phyloP scores from a whole-genome alignment of 2,888 invertebrate species.

The Xestia rhomboidea region DNA sequence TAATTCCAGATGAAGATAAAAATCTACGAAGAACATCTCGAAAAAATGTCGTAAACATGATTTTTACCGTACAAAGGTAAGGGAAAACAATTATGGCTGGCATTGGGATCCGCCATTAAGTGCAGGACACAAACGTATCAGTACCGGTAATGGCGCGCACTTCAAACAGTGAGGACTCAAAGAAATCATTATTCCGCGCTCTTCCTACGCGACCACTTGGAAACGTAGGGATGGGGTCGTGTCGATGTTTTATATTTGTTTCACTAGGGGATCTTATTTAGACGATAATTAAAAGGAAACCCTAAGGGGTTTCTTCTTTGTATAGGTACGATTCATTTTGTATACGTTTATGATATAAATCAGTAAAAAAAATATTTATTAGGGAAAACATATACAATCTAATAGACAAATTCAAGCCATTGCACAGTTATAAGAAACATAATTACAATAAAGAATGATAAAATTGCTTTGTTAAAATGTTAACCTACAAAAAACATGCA shows the following conservation, averaged over 20 bases:
- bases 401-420: no score
- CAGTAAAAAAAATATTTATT: not conserved
- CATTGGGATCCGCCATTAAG: slow-evolving; percentile 88
- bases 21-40: slow-evolving; percentile 41
- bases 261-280: not conserved
- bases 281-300: not conserved
- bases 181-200: slow-evolving; percentile 90
- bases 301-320: not conserved
- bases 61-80: slow-evolving; percentile 82
- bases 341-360: not conserved
- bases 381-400: no score
- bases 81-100: slow-evolving; percentile 88
- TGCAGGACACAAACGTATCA: slow-evolving; percentile 87
- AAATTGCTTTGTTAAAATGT: not conserved
- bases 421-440: no score
- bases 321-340: not conserved
- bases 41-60: slow-evolving; percentile 72
- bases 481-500: not conserved
- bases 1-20: slow-evolving; percentile 42
- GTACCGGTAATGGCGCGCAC: slow-evolving; percentile 86
- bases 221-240: slow-evolving; percentile 76
- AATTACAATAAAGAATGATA: no score
- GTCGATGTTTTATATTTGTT: slow-evolving; percentile 35
- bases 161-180: slow-evolving; percentile 88
- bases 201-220: slow-evolving; percentile 89